A percentile compares a stretch with the other conserved stretches of the same genome.
Evolutionary conservation across 2,888 invertebrate genomes (phyloP).

Genomic region (Empis livida): DNA sequence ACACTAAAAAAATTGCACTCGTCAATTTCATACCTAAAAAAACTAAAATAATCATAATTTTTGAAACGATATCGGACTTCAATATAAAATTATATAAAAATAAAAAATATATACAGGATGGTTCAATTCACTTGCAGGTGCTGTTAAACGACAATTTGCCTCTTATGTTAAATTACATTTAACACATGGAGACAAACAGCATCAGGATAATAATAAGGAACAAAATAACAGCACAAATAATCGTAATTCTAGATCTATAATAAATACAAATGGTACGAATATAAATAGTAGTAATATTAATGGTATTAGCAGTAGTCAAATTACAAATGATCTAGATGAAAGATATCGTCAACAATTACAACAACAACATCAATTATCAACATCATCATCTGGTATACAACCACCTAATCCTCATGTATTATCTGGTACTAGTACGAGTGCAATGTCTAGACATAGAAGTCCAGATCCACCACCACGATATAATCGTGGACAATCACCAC

Average conservation of each 20-base stretch:
- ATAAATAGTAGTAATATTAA: constrained; percentile 14
- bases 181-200: constrained; percentile 34
- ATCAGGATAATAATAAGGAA: constrained; percentile 9
- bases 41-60: constrained; percentile 1
- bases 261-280: background rate
- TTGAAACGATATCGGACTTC: background rate
- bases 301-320: constrained; percentile 2
- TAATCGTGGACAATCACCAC: constrained; percentile 39
- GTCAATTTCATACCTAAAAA: background rate
- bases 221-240: background rate
- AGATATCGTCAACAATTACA: constrained; percentile 5
- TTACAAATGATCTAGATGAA: constrained; percentile 2
- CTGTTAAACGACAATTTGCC: constrained; percentile 66
- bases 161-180: constrained; percentile 72
- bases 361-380: constrained; percentile 5
- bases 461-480: constrained; percentile 46
- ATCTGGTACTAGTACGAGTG: constrained; percentile 14
- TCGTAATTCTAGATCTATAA: background rate
- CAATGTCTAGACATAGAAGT: constrained; percentile 39
- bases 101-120: constrained; percentile 35
- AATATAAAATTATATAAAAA: constrained; percentile 6
- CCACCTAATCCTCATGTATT: constrained; percentile 24
- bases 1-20: too few relatives aligned
- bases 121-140: constrained; percentile 55
- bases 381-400: constrained; percentile 9